Evolutionary conservation across 2,888 invertebrate species (phyloP), one percentile per base, ranked within the genome.

Genomic region (Pristionchus mayeri): DNA sequence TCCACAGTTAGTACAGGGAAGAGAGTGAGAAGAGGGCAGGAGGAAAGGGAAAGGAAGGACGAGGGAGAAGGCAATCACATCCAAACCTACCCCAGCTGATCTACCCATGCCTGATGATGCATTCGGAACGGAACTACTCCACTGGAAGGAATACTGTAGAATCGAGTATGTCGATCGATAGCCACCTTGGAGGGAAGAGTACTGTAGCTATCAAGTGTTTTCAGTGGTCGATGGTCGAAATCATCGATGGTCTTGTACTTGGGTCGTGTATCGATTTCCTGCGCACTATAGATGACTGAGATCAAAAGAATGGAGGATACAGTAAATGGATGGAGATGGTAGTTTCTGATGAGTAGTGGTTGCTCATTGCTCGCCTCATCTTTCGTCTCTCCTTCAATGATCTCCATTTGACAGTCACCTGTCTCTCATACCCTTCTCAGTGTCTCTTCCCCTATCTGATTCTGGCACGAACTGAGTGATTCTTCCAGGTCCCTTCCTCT

Each of bases 401-500:
- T n/a, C n/a, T n/a, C 9, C 13, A 63, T 30, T 34, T 63, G 27
- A n/a, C n/a, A n/a, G n/a, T n/a, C n/a, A n/a, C n/a, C n/a, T n/a
- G n/a, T n/a, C n/a, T n/a, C n/a, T 78, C 21, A 34, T 44, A 75
- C 40, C 44, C 13, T 24, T 44, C 37, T 75, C 40, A 75, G 11
- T 44, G 18, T 52, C 78, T 50, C 52, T n/a, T 52, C 48, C 78
- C 18, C 57, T 78, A 86, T 87, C 80, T 84, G 24, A 86, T 86
- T 92, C 92, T 1, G 92, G 92, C 0, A 92, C 89, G 84, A 92
- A 92, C 82, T 92, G 91, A 11, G 88, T 88, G 50, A 92, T 81
- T 79, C 88, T 89, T 13, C 92, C 92, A 0, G 91, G 91, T 16
- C 87, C 80, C n/a, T 86, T 86, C 57, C 88, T 88, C 37, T 85